Percentiles rank a stretch among this genome's conserved stretches.
Evolutionary conservation across 2,113 vertebrate genomes (phyloP).

Genomic region (Aegotheles bennettii): DNA sequence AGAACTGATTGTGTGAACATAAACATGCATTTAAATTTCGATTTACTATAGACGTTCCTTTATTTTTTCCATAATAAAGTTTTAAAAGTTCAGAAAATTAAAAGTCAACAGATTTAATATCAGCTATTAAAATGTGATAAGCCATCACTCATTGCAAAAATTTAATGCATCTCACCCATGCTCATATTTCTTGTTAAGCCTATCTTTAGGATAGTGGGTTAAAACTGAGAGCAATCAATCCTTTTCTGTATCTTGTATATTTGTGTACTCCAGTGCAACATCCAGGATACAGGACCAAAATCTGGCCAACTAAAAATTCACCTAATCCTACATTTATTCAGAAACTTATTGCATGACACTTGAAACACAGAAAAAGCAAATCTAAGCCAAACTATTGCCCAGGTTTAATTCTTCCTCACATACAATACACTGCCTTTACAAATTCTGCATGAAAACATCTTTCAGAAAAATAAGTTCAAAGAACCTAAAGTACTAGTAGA

Average conservation of each 20-base stretch:
- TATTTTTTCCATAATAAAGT: background rate
- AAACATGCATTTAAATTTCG: background rate
- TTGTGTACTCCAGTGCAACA: background rate
- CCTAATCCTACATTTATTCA: background rate
- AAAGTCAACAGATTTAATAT: background rate
- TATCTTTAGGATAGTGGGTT: background rate
- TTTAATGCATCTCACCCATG: background rate
- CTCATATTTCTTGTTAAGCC: background rate
- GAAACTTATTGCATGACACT: rapidly evolving
- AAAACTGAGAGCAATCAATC: background rate
- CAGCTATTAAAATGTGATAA: background rate
- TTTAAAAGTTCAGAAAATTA: background rate
- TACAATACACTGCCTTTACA: background rate
- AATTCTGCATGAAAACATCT: background rate
- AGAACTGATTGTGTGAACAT: background rate
- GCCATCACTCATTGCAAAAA: background rate
- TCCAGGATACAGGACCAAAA: background rate
- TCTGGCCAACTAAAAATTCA: background rate
- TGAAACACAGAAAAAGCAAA: background rate
- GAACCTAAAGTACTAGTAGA: background rate
- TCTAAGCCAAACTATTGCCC: background rate
- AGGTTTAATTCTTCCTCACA: background rate
- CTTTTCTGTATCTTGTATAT: background rate
- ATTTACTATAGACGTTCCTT: background rate
- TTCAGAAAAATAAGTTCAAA: background rate